Base-by-base conservation (phyloP, 1,140 invertebrate species). In the Cyrtorhinus lividipennis region DNA sequence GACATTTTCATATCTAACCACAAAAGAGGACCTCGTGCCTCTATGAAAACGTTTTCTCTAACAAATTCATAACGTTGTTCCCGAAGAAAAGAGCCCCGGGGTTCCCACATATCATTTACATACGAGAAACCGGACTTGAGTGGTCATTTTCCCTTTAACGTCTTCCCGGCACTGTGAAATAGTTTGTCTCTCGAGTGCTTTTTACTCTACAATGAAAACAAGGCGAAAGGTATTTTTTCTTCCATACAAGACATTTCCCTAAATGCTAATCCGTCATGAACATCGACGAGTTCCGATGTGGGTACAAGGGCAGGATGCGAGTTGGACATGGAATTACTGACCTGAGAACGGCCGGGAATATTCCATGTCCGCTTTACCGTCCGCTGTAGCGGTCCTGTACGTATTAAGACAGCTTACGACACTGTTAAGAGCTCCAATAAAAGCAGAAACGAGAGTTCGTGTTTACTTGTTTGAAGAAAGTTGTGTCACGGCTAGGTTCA, bases 1-100 rank as follows among this genome's bases (percentile, higher is more conserved):
- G 48, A 53, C 48, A 53, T 53, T 53, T 53, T 53, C 48, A 53
- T 53, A 53, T 53, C 48, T 53, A 53, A 8, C 48, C 48, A 53
- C 48, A 53, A 53, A 53, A 53, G 48, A 53, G 48, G 48, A 53
- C 48, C 48, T 12, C 18, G 48, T 53, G 48, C 48, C 20, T 53
- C 48, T 53, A 53, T 53, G 48, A 53, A 53, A 53, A 53, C 48
- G 48, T 53, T 53, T 53, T 20, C 48, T 53, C 20, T 53, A 53
- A 53, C 48, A 53, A 53, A 53, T 53, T 53, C 48, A 53, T 53
- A 53, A 10, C 48, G 48, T 53, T 53, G 48, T 53, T 22, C 48
- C n/a, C 48, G 48, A 38, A 15, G 30, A 38, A 38, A 38, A 15
- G 30, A 20, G 48, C 20, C 48, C 3, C 8, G 48, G 48, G 3